These are phyloP conservation scores for Ifrita kowaldi DNA, from an alignment of 2,113 vertebrate species.

Conservation along the genomic window DNA sequence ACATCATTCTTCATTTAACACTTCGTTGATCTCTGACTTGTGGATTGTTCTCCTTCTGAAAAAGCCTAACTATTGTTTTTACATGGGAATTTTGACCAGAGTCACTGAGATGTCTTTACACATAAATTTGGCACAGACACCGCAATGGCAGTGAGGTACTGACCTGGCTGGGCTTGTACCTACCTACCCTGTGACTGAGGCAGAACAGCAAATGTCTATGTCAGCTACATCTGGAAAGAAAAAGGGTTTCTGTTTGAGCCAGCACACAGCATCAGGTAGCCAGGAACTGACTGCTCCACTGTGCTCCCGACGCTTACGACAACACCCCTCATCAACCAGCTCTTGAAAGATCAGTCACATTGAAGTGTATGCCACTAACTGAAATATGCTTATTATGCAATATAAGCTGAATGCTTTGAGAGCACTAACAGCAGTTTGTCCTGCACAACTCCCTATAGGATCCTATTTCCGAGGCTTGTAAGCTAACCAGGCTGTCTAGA, in stretches of 20 bases:
- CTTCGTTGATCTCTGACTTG: neutral
- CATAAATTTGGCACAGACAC: neutral
- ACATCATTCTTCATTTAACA: neutral
- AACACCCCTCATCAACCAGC: neutral
- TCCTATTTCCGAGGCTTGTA: neutral
- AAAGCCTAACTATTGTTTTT: neutral
- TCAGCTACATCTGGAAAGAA: neutral
- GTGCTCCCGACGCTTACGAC: neutral
- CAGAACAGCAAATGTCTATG: neutral
- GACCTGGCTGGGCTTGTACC: neutral
- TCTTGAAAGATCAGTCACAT: neutral
- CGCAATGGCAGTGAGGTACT: neutral
- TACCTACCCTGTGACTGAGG: neutral
- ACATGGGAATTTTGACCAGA: neutral
- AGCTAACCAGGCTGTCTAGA: neutral
- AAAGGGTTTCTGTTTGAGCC: neutral
- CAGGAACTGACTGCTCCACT: neutral
- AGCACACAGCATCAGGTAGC: neutral
- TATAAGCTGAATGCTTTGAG: neutral
- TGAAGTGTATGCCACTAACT: neutral
- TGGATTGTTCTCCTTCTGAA: neutral
- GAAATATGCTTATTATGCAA: neutral
- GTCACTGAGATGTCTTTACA: neutral
- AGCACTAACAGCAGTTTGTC: neutral
- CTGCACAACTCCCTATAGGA: neutral